Evolutionary conservation across 2,797 vertebrate genomes (phyloP).

Genomic region (Numenius phaeopus): DNA sequence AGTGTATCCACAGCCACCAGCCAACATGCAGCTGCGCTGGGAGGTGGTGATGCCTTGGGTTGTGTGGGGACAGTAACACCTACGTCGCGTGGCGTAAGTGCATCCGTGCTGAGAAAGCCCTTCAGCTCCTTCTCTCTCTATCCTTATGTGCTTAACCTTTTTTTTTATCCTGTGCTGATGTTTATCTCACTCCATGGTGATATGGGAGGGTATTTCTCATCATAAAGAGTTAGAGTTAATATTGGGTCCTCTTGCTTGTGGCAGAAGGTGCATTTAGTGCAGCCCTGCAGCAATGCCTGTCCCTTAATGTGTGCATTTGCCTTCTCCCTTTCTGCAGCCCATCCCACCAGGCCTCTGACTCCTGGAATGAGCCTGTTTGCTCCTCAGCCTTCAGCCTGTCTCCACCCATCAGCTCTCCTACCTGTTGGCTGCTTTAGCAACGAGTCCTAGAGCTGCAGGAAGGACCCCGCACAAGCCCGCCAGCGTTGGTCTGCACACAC

Average conservation of each 20-base stretch:
- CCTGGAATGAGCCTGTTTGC: neutral
- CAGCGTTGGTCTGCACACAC: neutral
- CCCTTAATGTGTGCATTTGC: neutral
- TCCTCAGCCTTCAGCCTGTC: neutral
- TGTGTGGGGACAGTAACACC: neutral
- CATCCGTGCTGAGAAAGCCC: neutral
- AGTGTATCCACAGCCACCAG: neutral
- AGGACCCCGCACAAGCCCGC: accelerated
- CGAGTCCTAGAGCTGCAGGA: neutral
- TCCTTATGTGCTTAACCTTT: neutral
- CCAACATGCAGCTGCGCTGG: neutral
- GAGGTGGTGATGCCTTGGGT: neutral
- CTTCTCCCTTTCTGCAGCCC: neutral
- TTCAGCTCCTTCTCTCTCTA: neutral
- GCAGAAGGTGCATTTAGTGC: neutral
- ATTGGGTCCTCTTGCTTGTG: neutral
- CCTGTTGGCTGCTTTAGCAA: neutral
- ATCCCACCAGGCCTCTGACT: neutral
- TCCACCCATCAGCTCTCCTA: neutral
- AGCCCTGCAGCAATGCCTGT: neutral
- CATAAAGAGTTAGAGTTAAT: neutral
- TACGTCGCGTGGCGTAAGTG: neutral
- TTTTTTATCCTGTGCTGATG: neutral
- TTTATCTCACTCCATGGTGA: neutral
- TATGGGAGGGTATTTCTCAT: neutral